Conservation (phyloP, 2,888 invertebrate genomes). For the Ferdinandea cuprea region DNA sequence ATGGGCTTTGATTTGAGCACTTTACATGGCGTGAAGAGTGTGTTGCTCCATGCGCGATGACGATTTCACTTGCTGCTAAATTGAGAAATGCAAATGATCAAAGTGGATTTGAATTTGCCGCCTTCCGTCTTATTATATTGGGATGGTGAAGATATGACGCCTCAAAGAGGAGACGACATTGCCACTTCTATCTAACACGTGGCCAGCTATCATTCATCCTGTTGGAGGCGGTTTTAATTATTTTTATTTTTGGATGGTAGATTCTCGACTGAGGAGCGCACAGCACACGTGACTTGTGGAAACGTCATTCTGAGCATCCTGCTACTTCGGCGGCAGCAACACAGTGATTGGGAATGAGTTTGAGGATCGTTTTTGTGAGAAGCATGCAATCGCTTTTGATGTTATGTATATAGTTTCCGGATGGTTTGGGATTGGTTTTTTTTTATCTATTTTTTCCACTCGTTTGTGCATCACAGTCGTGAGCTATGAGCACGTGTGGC, state of each 20-base stretch:
- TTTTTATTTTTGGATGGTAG: slow-evolving; percentile 60
- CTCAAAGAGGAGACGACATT: slow-evolving; percentile 6
- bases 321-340: slow-evolving; percentile 21
- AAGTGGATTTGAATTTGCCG: slow-evolving; percentile 6
- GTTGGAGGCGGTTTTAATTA: slow-evolving; percentile 38
- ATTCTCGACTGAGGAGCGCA: slow-evolving; percentile 27
- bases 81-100: slow-evolving; percentile 20
- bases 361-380: slow-evolving; percentile 64
- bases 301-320: slow-evolving; percentile 54
- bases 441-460: slow-evolving; percentile 13
- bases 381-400: slow-evolving; percentile 71
- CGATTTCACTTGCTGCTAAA: slow-evolving; percentile 9
- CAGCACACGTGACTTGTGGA: slow-evolving; percentile 57
- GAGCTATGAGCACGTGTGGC: slow-evolving; percentile 60
- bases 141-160: neutral
- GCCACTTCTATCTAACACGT: slow-evolving; percentile 53
- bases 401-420: slow-evolving; percentile 58
- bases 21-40: slow-evolving; percentile 13
- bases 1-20: slow-evolving; percentile 64
- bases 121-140: slow-evolving; percentile 13
- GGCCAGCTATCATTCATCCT: slow-evolving; percentile 64
- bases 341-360: slow-evolving; percentile 59
- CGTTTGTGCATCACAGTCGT: slow-evolving; percentile 30
- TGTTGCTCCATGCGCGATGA: neutral
- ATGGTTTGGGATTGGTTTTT: slow-evolving; percentile 41